Evolutionary conservation across 2,797 vertebrate genomes (phyloP), one percentile per base, ranked within the genome.

Genomic region (Lates japonicus): DNA sequence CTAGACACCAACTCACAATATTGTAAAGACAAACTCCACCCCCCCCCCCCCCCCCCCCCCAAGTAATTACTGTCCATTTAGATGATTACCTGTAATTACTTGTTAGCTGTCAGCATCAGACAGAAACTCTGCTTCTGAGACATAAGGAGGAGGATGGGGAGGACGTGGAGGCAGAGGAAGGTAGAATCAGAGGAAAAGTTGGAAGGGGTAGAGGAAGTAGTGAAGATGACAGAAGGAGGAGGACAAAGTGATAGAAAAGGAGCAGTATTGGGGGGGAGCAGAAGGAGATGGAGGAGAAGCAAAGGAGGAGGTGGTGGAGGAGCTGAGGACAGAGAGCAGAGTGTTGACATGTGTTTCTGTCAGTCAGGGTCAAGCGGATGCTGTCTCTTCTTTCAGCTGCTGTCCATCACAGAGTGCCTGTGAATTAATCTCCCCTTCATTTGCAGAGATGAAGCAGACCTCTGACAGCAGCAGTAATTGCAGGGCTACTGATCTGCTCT

Each of bases 61-160:
- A 88, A 85, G 92, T 96, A 96, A 96, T 97, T 97, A 96, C 95
- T 94, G 93, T 94, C 95, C 94, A 95, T 95, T 95, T 94, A 93
- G 93, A 94, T 96, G 95, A 96, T 95, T 95, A 96, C 92, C 94
- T 94, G 94, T 96, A 96, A 95, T 96, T 96, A 94, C 90, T 90
- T 93, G 95, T 95, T 96, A 96, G 94, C 95, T 95, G 96, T 96
- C 95, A 94, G 95, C 91, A 88, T 95, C 94, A 94, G 94, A 93
- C 93, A 93, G 92, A 92, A 88, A 85, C 80, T 86, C 87, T 31
- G 74, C 44, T 75, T 70, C 46, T 65, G 76, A 88, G 81, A 85
- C 85, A 82, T n/a, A 67, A 87, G 58, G 84, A 80, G 87, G 82
- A 81, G 79, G 81, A 77, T 33, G 55, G 31, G 60, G 49, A 81